phyloP scores from a whole-genome alignment of 2,888 invertebrate genomes.

The Torymus texanus region DNA sequence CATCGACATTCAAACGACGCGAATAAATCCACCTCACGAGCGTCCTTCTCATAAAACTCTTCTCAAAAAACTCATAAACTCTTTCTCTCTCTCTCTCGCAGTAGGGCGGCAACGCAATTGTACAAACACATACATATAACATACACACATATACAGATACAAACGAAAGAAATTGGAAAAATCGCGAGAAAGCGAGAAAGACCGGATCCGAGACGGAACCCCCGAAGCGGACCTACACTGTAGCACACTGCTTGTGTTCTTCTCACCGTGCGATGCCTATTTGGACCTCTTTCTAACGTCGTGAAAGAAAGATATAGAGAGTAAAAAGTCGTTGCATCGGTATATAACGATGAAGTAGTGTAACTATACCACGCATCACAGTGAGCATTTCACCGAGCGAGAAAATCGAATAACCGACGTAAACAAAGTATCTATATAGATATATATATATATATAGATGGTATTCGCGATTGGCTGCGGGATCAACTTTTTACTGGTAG shows the following conservation, averaged over 20 bases:
- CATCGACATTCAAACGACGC: conserved; percentile 23
- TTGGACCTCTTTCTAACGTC: neutral
- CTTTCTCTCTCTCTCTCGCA: neutral
- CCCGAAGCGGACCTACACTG: conserved; percentile 28
- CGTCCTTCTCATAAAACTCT: conserved; percentile 19
- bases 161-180: too few species aligned
- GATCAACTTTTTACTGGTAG: neutral
- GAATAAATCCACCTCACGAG: conserved; percentile 40
- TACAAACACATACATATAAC: too few species aligned
- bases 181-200: conserved; percentile 50
- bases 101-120: neutral
- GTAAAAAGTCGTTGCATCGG: conserved; percentile 37
- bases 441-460: too few species aligned
- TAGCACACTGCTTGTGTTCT: too few species aligned
- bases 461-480: conserved; percentile 37
- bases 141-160: too few species aligned
- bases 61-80: neutral
- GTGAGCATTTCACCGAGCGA: conserved; percentile 46
- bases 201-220: conserved; percentile 51
- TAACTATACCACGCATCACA: too few species aligned
- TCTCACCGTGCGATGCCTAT: neutral
- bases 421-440: too few species aligned
- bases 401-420: conserved; percentile 40
- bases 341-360: neutral
- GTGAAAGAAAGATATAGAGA: neutral